Conservation (phyloP, 1,140 invertebrate genomes). For the Bombus fervidus region DNA sequence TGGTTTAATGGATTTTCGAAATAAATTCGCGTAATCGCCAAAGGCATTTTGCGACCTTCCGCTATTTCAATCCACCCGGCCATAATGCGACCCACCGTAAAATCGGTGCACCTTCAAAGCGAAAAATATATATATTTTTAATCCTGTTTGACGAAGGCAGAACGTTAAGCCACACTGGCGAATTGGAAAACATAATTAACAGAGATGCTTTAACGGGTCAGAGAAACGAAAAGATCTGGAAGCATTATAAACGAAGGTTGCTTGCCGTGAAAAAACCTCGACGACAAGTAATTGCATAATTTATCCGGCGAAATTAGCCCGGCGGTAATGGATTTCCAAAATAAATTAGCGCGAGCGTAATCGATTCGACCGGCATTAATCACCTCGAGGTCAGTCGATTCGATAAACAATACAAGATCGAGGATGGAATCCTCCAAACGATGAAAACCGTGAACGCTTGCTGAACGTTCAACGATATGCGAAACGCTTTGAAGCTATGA, state of each 20-base stretch:
- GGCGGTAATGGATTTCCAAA: constrained; percentile 25
- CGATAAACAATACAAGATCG: neutral
- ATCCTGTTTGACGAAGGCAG: neutral
- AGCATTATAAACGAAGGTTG: neutral
- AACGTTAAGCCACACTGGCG: neutral
- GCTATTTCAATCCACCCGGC: neutral
- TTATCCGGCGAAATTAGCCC: constrained; percentile 30
- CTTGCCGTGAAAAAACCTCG: neutral
- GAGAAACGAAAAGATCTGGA: neutral
- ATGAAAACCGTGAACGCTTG: constrained; percentile 6
- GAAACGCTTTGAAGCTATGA: constrained; percentile 35
- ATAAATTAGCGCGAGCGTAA: constrained; percentile 33
- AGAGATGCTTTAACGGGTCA: constrained; percentile 1
- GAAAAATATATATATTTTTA: neutral
- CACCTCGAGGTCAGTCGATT: neutral
- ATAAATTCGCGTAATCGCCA: constrained; percentile 59
- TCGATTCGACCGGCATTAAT: constrained; percentile 35
- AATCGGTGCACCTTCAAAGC: constrained; percentile 18
- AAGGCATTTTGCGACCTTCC: constrained; percentile 2
- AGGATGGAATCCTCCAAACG: neutral
- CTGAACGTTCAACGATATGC: neutral
- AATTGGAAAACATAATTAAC: constrained; percentile 34
- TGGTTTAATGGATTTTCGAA: constrained; percentile 61
- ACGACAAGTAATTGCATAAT: constrained; percentile 46
- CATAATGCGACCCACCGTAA: neutral